Percentiles rank a stretch among this genome's conserved stretches.
Conservation (phyloP, 2,888 invertebrate genomes). For the Synanthedon vespiformis region DNA sequence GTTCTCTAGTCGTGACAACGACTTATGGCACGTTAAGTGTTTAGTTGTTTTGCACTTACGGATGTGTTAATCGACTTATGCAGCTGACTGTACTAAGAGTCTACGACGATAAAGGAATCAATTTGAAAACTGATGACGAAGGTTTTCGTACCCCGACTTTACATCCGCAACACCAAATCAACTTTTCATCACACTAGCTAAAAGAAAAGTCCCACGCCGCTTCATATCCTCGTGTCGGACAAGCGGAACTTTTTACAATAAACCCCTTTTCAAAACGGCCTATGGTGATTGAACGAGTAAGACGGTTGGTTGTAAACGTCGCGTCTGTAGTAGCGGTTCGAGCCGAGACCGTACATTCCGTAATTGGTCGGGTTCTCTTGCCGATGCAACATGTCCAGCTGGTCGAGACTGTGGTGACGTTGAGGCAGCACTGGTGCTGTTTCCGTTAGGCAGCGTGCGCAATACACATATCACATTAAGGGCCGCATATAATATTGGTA, state of each 20-base stretch:
- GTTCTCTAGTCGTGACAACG: too few relatives aligned
- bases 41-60: too few relatives aligned
- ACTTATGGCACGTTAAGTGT: too few relatives aligned
- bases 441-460: conserved; percentile 52
- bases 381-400: conserved; percentile 58
- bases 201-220: conserved; percentile 37
- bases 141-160: too few relatives aligned
- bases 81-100: too few relatives aligned
- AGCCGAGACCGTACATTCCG: conserved; percentile 30
- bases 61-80: too few relatives aligned
- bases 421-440: conserved; percentile 32
- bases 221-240: conserved; percentile 53
- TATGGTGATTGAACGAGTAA: conserved; percentile 47
- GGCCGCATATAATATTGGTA: too few relatives aligned
- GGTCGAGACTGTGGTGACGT: conserved; percentile 62
- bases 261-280: conserved; percentile 67
- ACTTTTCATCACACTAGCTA: conserved; percentile 25
- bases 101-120: too few relatives aligned
- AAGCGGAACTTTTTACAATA: conserved; percentile 65
- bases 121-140: too few relatives aligned
- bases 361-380: conserved; percentile 46
- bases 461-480: conserved; percentile 7
- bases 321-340: conserved; percentile 41
- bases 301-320: conserved; percentile 50
- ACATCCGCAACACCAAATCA: conserved; percentile 7